Conservation (phyloP, 1,140 invertebrate species). For the Scylla paramamosain region DNA sequence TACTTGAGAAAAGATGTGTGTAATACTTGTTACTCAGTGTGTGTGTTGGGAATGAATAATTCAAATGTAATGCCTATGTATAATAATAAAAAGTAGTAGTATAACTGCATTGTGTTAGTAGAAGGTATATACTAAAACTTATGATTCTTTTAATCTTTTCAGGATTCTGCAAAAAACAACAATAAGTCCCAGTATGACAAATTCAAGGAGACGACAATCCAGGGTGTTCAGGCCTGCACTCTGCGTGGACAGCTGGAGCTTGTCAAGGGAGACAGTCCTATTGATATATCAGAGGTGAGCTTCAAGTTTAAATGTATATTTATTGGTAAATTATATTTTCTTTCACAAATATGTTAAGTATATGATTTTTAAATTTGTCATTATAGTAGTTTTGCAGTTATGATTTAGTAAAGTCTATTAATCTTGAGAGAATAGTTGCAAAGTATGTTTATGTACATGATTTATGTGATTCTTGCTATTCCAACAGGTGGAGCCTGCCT, state of each 20-base stretch:
- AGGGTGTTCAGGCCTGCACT: slow-evolving; percentile 93
- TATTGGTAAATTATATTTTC: too few species aligned
- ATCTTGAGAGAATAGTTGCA: too few species aligned
- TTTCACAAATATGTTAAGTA: too few species aligned
- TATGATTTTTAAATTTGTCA: too few species aligned
- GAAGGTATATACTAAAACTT: background rate
- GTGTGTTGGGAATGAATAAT: background rate
- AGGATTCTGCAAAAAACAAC: slow-evolving; percentile 92
- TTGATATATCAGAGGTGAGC: slow-evolving; percentile 91
- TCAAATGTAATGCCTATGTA: background rate
- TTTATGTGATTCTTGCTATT: background rate
- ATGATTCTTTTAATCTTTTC: slow-evolving; percentile 19
- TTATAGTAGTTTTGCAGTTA: too few species aligned
- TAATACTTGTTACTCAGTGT: background rate
- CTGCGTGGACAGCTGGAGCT: slow-evolving; percentile 96
- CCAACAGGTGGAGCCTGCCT: slow-evolving; percentile 85
- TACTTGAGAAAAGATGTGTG: too few species aligned
- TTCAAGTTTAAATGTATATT: background rate
- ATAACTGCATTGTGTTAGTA: background rate
- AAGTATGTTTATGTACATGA: too few species aligned
- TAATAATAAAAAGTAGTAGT: background rate
- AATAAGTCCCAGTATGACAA: slow-evolving; percentile 91
- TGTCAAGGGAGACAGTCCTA: slow-evolving; percentile 86
- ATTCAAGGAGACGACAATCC: slow-evolving; percentile 92
- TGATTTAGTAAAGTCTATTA: too few species aligned